A percentile compares a stretch with the other conserved stretches of the same genome.
phyloP scores from a whole-genome alignment of 2,888 invertebrate genomes.

The Eledona agricola region DNA sequence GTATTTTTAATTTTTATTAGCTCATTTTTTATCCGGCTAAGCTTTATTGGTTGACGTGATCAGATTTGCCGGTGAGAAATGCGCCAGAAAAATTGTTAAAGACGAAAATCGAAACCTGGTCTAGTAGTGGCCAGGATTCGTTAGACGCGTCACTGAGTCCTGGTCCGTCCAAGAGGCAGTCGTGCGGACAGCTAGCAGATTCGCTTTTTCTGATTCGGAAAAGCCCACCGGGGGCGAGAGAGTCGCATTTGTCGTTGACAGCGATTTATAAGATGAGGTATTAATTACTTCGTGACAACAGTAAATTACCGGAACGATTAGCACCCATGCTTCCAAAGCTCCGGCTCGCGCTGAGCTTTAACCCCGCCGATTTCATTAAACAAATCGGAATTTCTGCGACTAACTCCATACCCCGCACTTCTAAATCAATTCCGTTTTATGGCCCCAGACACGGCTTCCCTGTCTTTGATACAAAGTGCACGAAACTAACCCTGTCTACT shows the following conservation, averaged over 20 bases:
- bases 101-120: constrained; percentile 32
- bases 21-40: constrained; percentile 4
- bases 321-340: constrained; percentile 23
- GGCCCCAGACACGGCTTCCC: constrained; percentile 17
- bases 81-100: too few species aligned
- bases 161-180: constrained; percentile 48
- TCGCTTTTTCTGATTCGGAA: constrained; percentile 54
- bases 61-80: constrained; percentile 7
- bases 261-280: constrained; percentile 53
- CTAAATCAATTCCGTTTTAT: constrained; percentile 31
- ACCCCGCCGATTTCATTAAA: constrained; percentile 28
- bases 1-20: constrained; percentile 17
- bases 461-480: constrained; percentile 21
- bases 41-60: constrained; percentile 17
- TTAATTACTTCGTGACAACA: constrained; percentile 50
- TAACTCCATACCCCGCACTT: constrained; percentile 21
- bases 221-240: constrained; percentile 47
- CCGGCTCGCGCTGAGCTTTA: constrained; percentile 18
- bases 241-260: constrained; percentile 55
- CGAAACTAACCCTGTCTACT: constrained; percentile 5
- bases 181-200: constrained; percentile 56
- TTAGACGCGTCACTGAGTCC: constrained; percentile 51
- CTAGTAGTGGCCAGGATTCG: constrained; percentile 40
- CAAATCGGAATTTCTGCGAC: constrained; percentile 27
- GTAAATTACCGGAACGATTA: constrained; percentile 37